Base-by-base conservation (phyloP, 2,888 invertebrate species). In the Eupithecia centaureata region DNA sequence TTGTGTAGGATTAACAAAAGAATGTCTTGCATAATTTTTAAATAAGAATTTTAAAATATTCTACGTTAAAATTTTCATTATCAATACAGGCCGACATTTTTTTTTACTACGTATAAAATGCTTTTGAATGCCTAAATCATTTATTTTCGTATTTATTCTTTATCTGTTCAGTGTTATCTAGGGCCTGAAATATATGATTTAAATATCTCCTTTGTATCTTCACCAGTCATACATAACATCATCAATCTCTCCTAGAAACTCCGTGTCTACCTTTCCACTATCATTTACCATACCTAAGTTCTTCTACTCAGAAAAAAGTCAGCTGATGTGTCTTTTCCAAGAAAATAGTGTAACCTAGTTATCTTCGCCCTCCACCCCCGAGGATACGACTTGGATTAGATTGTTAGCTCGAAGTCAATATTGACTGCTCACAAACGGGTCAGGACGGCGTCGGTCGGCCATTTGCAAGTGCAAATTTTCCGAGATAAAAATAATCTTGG, bases 381-480 rank as follows among this genome's bases (percentile, higher is more conserved):
- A 79, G 80, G 85, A 89, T 87, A 88, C 86, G 84, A 84, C 84
- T 82, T 79, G 87, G 89, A 90, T 91, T 91, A 91, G 86, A 86
- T 79, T 91, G 91, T 92, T 91, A 88, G 87, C 84, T 77, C 77
- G 76, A 73, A 85, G 80, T 85, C 80, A 92, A 93, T 92, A 91
- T 92, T 93, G 91, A 89, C 85, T 82, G 63, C 86, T 84, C 86
- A 79, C 86, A 35, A 89, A 86, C 90, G 77, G 92, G 91, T 90
- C 92, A 91, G 86, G 79, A 86, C 76, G 79, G 47, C 47, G 47
- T 47, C 47, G 83, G 85, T 84, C 89, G 85, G 86, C 90, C 90
- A 90, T 91, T 91, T 86, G 89, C 87, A 84, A 89, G 82, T 90
- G 91, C 91, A 89, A 91, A 91, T 89, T 91, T 91, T 88, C 87